Evolutionary conservation across 23 tunicate species (phyloP).

Genomic region (Halocynthia roretzi): DNA sequence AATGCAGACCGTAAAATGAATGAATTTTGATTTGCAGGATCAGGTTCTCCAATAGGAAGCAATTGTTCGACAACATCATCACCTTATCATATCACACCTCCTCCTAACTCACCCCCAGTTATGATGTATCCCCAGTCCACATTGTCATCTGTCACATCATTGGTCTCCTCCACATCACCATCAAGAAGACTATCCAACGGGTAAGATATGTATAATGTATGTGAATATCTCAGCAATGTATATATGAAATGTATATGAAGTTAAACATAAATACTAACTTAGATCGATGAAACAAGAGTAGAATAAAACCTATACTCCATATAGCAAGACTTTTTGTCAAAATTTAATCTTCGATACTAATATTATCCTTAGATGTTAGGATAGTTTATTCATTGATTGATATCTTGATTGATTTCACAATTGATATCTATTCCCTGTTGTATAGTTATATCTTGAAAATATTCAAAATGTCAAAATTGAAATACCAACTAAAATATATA

Average conservation of each 20-base stretch:
- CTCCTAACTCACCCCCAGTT: constrained; percentile 57
- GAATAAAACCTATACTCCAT: too few relatives aligned
- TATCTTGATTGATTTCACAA: too few relatives aligned
- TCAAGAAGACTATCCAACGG: constrained; percentile 4
- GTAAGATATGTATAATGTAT: neutral
- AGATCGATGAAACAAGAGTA: too few relatives aligned
- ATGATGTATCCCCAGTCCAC: constrained; percentile 57
- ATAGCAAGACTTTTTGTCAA: too few relatives aligned
- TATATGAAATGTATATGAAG: neutral
- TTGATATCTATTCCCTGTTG: too few relatives aligned
- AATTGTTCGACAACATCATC: constrained; percentile 53
- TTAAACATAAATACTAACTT: neutral
- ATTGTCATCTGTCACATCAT: constrained; percentile 12
- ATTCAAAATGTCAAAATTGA: too few relatives aligned
- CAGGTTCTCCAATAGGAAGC: constrained; percentile 46
- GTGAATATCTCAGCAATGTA: neutral
- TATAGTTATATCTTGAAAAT: too few relatives aligned
- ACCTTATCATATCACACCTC: constrained; percentile 53
- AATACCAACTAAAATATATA: too few relatives aligned
- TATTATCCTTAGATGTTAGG: too few relatives aligned
- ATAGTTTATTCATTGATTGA: too few relatives aligned
- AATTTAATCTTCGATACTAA: neutral
- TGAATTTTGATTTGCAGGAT: constrained; percentile 12
- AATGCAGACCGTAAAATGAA: too few relatives aligned
- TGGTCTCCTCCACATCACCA: constrained; percentile 5